These are phyloP conservation scores for Palythoa grandis DNA, from an alignment of 92 coral and sea anemone genomes.

Conservation along the genomic window DNA sequence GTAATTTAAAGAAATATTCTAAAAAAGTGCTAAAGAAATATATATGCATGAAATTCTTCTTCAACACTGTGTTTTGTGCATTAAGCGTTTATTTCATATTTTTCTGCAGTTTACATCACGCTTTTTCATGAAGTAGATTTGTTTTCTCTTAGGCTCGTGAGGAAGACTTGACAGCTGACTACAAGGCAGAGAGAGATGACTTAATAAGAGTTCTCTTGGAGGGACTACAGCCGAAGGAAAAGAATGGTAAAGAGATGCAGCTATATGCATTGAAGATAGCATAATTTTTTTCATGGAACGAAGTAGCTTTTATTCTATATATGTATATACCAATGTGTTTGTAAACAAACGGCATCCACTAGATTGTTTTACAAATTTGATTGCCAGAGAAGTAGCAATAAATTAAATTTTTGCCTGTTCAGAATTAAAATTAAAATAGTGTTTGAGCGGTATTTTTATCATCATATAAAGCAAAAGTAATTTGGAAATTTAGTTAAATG, in stretches of 20 bases:
- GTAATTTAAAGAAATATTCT: too few relatives aligned
- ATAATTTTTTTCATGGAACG: background rate
- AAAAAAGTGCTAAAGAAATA: too few relatives aligned
- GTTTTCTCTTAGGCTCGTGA: conserved; percentile 55
- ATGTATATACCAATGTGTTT: too few relatives aligned
- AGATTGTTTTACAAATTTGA: too few relatives aligned
- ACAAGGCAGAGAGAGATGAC: conserved; percentile 62
- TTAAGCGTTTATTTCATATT: background rate
- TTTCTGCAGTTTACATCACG: background rate
- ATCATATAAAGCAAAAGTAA: too few relatives aligned
- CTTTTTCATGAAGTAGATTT: background rate
- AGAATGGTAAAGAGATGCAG: conserved; percentile 47
- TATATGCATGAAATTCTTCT: background rate
- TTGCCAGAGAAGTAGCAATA: too few relatives aligned
- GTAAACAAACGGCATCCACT: too few relatives aligned
- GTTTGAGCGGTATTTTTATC: too few relatives aligned
- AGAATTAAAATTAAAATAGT: too few relatives aligned
- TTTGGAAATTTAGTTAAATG: too few relatives aligned
- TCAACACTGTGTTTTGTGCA: background rate
- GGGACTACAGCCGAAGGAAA: conserved; percentile 65
- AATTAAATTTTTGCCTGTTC: too few relatives aligned
- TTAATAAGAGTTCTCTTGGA: conserved; percentile 40
- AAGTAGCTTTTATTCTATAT: background rate
- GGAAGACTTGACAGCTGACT: conserved; percentile 65
- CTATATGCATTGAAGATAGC: too few relatives aligned